Conservation (phyloP, 2,113 vertebrate species). For the Xiphias gladius region DNA sequence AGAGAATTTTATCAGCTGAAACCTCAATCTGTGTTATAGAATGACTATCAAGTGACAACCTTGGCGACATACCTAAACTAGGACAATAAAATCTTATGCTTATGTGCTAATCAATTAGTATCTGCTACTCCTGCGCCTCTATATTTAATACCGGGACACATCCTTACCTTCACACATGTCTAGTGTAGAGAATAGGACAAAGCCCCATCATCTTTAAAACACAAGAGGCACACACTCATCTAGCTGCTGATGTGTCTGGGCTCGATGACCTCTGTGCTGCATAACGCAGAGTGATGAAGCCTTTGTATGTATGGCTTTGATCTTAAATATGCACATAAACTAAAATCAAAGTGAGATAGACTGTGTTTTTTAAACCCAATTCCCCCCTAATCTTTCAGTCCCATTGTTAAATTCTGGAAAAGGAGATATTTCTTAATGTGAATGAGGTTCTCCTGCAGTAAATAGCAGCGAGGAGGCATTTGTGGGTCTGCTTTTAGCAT, state of each 20-base stretch:
- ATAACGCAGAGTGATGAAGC: not conserved
- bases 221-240: conserved; percentile 25
- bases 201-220: conserved; percentile 3
- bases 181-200: not conserved
- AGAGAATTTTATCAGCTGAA: not conserved
- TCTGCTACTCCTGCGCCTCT: not conserved
- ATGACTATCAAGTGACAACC: conserved; percentile 3
- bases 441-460: conserved; percentile 7
- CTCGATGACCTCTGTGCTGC: not conserved
- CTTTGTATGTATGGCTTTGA: conserved; percentile 3
- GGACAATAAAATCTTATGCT: not conserved
- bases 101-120: not conserved
- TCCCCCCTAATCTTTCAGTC: not conserved
- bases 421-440: not conserved
- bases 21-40: not conserved
- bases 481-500: not conserved
- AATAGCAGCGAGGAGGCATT: conserved; percentile 7
- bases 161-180: not conserved
- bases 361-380: not conserved
- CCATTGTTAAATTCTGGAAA: not conserved
- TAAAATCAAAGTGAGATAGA: not conserved
- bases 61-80: not conserved
- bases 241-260: conserved; percentile 9
- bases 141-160: not conserved
- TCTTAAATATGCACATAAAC: conserved; percentile 1